Evolutionary conservation across 2,888 invertebrate genomes (phyloP).

Genomic region (Seira ritae): DNA sequence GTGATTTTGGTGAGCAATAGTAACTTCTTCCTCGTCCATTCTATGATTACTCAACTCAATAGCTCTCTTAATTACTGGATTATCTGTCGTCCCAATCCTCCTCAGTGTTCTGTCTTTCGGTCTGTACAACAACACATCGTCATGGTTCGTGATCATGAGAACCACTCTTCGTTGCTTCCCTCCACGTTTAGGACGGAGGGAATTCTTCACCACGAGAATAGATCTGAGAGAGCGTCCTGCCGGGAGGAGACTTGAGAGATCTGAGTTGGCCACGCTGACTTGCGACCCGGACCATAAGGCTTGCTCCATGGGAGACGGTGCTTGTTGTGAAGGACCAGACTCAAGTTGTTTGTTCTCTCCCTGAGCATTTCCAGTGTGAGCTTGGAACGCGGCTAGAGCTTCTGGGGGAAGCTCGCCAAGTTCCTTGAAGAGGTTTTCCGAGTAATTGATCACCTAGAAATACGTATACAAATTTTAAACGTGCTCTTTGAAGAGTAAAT

Average conservation of each 20-base stretch:
- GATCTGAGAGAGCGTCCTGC: slow-evolving; percentile 74
- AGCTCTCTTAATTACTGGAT: slow-evolving; percentile 53
- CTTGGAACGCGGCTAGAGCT: slow-evolving; percentile 68
- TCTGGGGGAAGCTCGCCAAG: slow-evolving; percentile 70
- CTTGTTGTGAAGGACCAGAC: neutral
- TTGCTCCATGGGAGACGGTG: slow-evolving; percentile 32
- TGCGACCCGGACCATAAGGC: slow-evolving; percentile 52
- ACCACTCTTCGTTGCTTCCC: slow-evolving; percentile 58
- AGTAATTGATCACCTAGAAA: slow-evolving; percentile 71
- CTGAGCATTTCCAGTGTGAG: slow-evolving; percentile 49
- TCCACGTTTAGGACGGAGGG: slow-evolving; percentile 61
- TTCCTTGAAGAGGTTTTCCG: slow-evolving; percentile 72
- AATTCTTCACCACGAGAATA: slow-evolving; percentile 76
- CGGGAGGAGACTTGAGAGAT: slow-evolving; percentile 50
- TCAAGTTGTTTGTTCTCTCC: slow-evolving; percentile 32
- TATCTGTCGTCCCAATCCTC: slow-evolving; percentile 52
- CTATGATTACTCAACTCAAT: slow-evolving; percentile 58
- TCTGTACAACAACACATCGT: slow-evolving; percentile 54
- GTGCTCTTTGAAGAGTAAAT: neutral
- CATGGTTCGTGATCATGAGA: slow-evolving; percentile 54
- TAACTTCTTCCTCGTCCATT: slow-evolving; percentile 48
- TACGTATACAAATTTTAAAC: slow-evolving; percentile 6
- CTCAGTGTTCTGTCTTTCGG: slow-evolving; percentile 55
- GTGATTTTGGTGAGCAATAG: neutral
- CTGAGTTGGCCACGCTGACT: slow-evolving; percentile 42